Conservation (phyloP, 1,140 invertebrate genomes). For the Xylocopa sonorina region DNA sequence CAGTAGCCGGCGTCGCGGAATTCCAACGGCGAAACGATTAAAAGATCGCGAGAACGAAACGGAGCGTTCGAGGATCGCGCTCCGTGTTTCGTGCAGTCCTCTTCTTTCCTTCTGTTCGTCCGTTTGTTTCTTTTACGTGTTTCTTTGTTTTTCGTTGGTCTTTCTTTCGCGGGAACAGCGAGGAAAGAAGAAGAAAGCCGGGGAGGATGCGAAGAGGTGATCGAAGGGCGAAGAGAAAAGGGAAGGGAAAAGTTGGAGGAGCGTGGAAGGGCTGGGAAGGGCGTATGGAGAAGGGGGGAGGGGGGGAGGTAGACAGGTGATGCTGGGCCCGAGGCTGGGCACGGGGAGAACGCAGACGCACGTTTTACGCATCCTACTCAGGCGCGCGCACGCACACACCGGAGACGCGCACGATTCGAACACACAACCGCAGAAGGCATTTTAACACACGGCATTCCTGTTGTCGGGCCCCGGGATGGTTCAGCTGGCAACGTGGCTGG, state of each 20-base stretch:
- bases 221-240: slow-evolving; percentile 3
- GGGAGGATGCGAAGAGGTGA: slow-evolving; percentile 1
- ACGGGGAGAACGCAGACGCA: slow-evolving; percentile 59
- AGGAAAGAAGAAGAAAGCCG: slow-evolving; percentile 47
- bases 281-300: slow-evolving; percentile 41
- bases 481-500: slow-evolving; percentile 80
- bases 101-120: too few relatives aligned
- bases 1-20: not conserved
- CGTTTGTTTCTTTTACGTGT: not conserved
- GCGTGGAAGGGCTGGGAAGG: slow-evolving; percentile 35
- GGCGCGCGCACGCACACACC: slow-evolving; percentile 54
- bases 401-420: slow-evolving; percentile 56
- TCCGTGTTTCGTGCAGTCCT: too few relatives aligned
- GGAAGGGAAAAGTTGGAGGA: slow-evolving; percentile 6
- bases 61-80: too few relatives aligned
- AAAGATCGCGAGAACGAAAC: not conserved
- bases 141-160: not conserved
- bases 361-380: slow-evolving; percentile 70
- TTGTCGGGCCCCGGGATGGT: slow-evolving; percentile 75
- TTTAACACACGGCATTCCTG: slow-evolving; percentile 81
- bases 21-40: not conserved
- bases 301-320: slow-evolving; percentile 79
- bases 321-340: slow-evolving; percentile 74
- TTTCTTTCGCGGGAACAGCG: not conserved
- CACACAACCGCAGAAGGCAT: slow-evolving; percentile 73